Conservation (phyloP, 37 sponge, comb jelly and placozoan species). For the Trichoplax adhaerens region DNA sequence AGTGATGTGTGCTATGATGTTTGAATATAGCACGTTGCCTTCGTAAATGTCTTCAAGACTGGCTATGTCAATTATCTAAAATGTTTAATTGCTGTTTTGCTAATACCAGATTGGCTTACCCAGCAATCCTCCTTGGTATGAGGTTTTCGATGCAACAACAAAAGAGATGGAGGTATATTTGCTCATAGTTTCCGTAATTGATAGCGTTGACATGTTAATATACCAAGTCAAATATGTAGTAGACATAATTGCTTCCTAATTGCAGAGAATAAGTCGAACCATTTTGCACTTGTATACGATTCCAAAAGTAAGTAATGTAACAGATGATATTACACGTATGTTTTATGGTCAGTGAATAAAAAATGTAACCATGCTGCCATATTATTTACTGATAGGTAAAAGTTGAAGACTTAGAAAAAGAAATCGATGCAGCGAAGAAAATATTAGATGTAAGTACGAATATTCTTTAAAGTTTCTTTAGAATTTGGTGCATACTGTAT, state of each 20-base stretch:
- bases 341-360: no score
- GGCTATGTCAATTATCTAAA: not conserved
- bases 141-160: slow-evolving; percentile 37
- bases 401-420: slow-evolving; percentile 45
- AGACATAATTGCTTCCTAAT: no score
- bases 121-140: slow-evolving; percentile 76
- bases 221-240: no score
- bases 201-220: no score
- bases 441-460: not conserved
- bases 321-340: no score
- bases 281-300: no score
- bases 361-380: no score
- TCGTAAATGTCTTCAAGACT: not conserved
- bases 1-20: slow-evolving; percentile 4
- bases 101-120: slow-evolving; percentile 55
- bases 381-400: not conserved
- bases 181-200: no score
- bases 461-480: no score
- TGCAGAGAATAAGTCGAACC: no score
- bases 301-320: no score
- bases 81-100: not conserved
- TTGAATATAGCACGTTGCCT: not conserved
- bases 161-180: slow-evolving; percentile 36
- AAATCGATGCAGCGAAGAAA: slow-evolving; percentile 29
- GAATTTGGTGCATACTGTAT: no score